Evolutionary conservation across 2,113 vertebrate species (phyloP).

Genomic region (Macquaria ambigua): DNA sequence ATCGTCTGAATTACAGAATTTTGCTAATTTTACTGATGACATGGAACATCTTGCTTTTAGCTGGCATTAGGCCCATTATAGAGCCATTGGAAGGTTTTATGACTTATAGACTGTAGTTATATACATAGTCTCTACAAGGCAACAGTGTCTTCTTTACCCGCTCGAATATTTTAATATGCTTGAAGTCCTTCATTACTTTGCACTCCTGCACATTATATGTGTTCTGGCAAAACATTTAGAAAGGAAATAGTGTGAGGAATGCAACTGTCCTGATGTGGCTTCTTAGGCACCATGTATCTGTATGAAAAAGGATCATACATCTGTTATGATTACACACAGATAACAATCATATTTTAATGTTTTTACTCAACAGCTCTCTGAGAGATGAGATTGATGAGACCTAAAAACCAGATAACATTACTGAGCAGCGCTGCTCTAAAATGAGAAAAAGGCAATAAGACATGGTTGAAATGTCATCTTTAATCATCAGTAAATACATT

Average conservation of each 20-base stretch:
- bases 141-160: background rate
- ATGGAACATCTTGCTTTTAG: background rate
- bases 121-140: background rate
- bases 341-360: background rate
- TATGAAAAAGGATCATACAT: too few relatives aligned
- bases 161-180: background rate
- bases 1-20: background rate
- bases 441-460: background rate
- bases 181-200: background rate
- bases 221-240: background rate
- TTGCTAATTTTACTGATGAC: too few relatives aligned
- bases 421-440: background rate
- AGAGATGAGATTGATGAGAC: background rate
- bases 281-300: too few relatives aligned
- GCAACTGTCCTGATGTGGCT: too few relatives aligned
- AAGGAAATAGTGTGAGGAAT: background rate
- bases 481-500: constrained; percentile 76
- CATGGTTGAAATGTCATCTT: constrained; percentile 54
- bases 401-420: too few relatives aligned
- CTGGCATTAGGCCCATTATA: background rate
- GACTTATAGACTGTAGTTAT: background rate
- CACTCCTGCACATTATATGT: background rate
- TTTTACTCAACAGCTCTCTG: background rate
- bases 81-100: background rate
- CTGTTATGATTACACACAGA: background rate